Evolutionary conservation across 2,888 invertebrate genomes (phyloP).

Genomic region (Epistrophe eligans): DNA sequence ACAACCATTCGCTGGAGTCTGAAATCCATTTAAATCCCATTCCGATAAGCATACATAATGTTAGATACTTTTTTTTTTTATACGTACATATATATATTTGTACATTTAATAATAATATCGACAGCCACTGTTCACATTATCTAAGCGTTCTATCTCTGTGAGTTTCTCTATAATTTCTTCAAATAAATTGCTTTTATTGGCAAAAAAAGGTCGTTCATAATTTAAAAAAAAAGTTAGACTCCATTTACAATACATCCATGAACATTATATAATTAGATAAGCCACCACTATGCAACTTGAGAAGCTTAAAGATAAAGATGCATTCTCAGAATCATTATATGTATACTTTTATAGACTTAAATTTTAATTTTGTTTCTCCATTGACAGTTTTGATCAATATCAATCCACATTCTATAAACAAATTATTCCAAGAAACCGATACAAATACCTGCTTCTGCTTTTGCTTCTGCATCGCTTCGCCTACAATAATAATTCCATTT

Average conservation of each 20-base stretch:
- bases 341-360: slow-evolving; percentile 11
- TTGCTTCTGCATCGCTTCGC: slow-evolving; percentile 5
- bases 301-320: slow-evolving; percentile 18
- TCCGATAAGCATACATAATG: too few species aligned
- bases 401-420: slow-evolving; percentile 38
- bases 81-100: too few species aligned
- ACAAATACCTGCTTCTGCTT: slow-evolving; percentile 56
- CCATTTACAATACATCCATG: not conserved
- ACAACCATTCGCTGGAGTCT: too few species aligned
- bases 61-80: too few species aligned
- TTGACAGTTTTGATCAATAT: slow-evolving; percentile 50
- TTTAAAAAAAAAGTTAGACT: not conserved
- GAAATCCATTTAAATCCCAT: not conserved
- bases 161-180: not conserved
- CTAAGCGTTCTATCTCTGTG: not conserved
- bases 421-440: slow-evolving; percentile 62
- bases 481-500: slow-evolving; percentile 21
- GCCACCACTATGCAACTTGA: slow-evolving; percentile 25
- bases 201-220: slow-evolving; percentile 13
- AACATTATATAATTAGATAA: not conserved
- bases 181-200: not conserved
- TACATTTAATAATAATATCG: not conserved
- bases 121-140: not conserved
- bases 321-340: slow-evolving; percentile 40
- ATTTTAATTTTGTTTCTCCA: slow-evolving; percentile 56